phyloP scores from a whole-genome alignment of 2,113 vertebrate genomes.

The Paraplagusia blochii region DNA sequence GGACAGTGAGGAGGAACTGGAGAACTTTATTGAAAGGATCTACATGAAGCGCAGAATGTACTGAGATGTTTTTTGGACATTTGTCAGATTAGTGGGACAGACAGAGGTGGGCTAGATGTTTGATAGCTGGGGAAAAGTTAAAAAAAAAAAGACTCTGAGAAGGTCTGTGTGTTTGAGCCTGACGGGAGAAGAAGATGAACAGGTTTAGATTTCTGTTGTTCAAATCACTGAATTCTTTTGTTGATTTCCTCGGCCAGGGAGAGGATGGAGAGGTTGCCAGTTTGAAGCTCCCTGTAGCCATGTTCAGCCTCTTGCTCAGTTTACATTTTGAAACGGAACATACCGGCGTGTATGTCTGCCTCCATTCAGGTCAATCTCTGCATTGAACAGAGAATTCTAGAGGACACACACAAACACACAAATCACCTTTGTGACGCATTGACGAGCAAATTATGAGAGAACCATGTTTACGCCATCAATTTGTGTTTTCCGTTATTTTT shows the following conservation, averaged over 20 bases:
- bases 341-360: constrained; percentile 71
- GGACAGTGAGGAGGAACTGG: constrained; percentile 84
- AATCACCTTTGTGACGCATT: constrained; percentile 40
- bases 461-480: constrained; percentile 71
- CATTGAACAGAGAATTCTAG: constrained; percentile 62
- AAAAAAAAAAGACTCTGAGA: constrained; percentile 36
- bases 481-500: constrained; percentile 63
- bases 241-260: constrained; percentile 66
- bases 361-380: constrained; percentile 78
- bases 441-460: constrained; percentile 55
- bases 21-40: constrained; percentile 90
- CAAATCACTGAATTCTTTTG: constrained; percentile 67
- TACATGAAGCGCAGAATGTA: constrained; percentile 84
- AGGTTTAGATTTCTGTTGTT: constrained; percentile 70
- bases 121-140: constrained; percentile 42
- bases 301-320: constrained; percentile 76
- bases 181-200: constrained; percentile 43
- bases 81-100: constrained; percentile 55
- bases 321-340: constrained; percentile 79
- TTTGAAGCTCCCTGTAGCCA: constrained; percentile 68
- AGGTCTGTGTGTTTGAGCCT: constrained; percentile 49
- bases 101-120: constrained; percentile 54
- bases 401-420: constrained; percentile 7
- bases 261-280: constrained; percentile 50
- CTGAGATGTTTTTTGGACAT: constrained; percentile 63